Base-by-base conservation (phyloP, 2,888 invertebrate species). In the Cephonodes hylas region DNA sequence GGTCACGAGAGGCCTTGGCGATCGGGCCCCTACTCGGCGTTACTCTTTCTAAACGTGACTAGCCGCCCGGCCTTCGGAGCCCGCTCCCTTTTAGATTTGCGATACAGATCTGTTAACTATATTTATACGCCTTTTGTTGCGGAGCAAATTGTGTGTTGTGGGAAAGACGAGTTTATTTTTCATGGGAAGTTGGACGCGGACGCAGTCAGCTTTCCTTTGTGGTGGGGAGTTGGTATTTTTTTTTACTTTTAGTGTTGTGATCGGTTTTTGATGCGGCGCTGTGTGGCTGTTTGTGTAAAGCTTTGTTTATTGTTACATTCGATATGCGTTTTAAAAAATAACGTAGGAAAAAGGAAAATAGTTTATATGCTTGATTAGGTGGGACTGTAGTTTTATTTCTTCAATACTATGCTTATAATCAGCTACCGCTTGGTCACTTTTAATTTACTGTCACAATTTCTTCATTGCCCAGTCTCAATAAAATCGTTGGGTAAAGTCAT, bases 41-140 rank as follows among this genome's bases (percentile, higher is more conserved):
- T 23, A 27, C 57, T 57, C 88, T 89, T 83, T 87, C 86, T 84
- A 88, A 84, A 85, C 90, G 90, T 91, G 90, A 89, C 89, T 82
- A 71, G 81, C 71, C 61, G 63, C 70, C 65, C 78, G 85, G 86
- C 89, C 89, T 89, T 89, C 88, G 84, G 71, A 72, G 75, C 81
- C 86, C 89, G 86, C 84, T 87, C 89, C 89, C 88, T 83, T 84
- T 77, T 78, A 78, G 76, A 79, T 81, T 77, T 74, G 77, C 80
- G 88, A 87, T 86, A 84, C 70, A 70, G 77, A 87, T 88, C 87
- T 79, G 70, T 61, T 65, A 73, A 72, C 75, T 68, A 76, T 75
- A 67, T 75, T 79, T 77, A 70, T 75, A 27, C 65, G 71, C 72
- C n/a, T 76, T 77, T 80, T 78, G 74, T 79, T 79, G 73, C 53